Evolutionary conservation across 2,797 vertebrate genomes (phyloP).

Genomic region (Sebastes trivittatus): DNA sequence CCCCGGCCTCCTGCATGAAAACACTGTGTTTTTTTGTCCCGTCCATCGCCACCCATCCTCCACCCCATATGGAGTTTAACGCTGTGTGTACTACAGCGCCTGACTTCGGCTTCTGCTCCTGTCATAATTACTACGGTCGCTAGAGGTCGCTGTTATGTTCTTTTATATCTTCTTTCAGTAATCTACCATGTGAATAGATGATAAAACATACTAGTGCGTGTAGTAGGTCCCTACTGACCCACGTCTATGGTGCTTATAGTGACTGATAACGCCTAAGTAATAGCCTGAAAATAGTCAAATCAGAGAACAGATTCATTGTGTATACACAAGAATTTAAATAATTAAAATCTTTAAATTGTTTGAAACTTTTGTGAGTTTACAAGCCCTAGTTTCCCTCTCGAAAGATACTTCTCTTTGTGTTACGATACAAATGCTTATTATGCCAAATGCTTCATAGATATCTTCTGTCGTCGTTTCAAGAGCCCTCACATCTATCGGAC

Average conservation of each 20-base stretch:
- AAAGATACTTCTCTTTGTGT: neutral
- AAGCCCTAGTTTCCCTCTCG: neutral
- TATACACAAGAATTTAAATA: neutral
- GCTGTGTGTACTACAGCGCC: no score
- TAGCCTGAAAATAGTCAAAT: neutral
- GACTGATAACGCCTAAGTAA: accelerated
- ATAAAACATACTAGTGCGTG: no score
- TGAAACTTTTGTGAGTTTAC: neutral
- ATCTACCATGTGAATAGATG: no score
- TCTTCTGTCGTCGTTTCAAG: conserved; percentile 35
- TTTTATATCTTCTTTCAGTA: no score
- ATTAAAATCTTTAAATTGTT: neutral
- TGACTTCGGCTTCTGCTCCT: no score
- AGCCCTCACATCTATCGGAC: conserved; percentile 25
- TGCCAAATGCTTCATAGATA: conserved; percentile 4
- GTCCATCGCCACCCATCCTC: no score
- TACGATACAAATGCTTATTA: conserved; percentile 6
- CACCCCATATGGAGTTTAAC: no score
- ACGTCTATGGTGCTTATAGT: accelerated
- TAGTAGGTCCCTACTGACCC: no score
- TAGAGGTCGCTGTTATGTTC: no score
- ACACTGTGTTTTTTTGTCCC: no score
- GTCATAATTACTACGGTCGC: no score
- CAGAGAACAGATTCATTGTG: neutral
- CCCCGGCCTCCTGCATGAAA: no score